phyloP scores from a whole-genome alignment of 2,113 vertebrate genomes.

The Ellobius talpinus region DNA sequence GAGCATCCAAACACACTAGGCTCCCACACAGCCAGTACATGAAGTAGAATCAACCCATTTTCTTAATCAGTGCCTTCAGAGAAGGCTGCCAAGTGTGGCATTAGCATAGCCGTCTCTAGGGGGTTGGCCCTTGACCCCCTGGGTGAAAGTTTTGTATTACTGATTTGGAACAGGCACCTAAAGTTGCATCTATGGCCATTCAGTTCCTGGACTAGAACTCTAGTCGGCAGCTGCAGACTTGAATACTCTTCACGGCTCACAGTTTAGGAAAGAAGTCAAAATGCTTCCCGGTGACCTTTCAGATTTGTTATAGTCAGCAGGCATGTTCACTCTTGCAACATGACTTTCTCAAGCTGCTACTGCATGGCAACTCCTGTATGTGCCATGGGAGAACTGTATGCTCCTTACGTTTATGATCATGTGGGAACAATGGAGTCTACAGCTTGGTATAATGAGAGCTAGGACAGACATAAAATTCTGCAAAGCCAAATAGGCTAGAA shows the following conservation, averaged over 20 bases:
- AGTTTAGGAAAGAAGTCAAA: background rate
- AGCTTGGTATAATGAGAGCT: background rate
- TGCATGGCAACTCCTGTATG: background rate
- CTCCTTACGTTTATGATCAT: background rate
- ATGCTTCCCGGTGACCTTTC: background rate
- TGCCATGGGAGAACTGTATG: background rate
- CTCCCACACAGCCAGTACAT: no score
- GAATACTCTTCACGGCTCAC: background rate
- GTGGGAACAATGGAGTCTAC: background rate
- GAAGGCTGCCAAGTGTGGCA: background rate
- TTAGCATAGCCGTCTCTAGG: background rate
- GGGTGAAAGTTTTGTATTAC: background rate
- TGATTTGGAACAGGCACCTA: background rate
- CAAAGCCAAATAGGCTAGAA: background rate
- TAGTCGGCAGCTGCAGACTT: background rate
- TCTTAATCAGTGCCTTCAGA: background rate
- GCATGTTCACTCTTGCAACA: background rate
- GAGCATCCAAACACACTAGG: no score
- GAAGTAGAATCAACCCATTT: no score
- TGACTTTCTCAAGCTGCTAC: conserved; percentile 1
- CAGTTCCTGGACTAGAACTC: background rate
- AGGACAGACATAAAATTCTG: background rate
- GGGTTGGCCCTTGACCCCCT: background rate
- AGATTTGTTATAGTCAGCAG: background rate
- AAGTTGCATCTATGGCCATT: background rate